A percentile compares a stretch with the other conserved stretches of the same genome.
Conservation (phyloP, 2,113 vertebrate genomes). For the Mixornis gularis region DNA sequence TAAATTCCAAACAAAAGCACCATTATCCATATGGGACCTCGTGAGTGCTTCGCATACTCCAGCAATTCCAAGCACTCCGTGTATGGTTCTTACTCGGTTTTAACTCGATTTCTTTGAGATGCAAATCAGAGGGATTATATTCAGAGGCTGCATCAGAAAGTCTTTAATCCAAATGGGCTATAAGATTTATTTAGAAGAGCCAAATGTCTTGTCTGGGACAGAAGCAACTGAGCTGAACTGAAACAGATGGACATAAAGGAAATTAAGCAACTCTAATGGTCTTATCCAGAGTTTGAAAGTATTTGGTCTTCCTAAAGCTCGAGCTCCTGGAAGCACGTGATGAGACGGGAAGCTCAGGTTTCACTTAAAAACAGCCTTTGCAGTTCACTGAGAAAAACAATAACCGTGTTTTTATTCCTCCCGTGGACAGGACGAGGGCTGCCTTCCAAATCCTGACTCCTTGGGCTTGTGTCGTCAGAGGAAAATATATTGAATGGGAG, state of each 20-base stretch:
- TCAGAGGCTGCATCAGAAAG: slow-evolving; percentile 37
- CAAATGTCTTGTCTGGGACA: slow-evolving; percentile 60
- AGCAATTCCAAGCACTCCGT: slow-evolving; percentile 1
- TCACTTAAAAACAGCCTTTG: slow-evolving; percentile 52
- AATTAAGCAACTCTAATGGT: slow-evolving; percentile 61
- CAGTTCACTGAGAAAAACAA: slow-evolving; percentile 41
- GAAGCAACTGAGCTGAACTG: slow-evolving; percentile 54
- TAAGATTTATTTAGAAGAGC: slow-evolving; percentile 58
- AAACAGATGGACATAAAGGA: slow-evolving; percentile 60
- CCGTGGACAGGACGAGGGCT: neutral
- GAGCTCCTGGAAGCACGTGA: slow-evolving; percentile 39
- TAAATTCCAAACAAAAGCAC: slow-evolving; percentile 30
- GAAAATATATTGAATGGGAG: neutral
- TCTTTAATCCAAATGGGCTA: slow-evolving; percentile 60
- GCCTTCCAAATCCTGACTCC: neutral
- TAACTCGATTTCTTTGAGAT: slow-evolving; percentile 58
- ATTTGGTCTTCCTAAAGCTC: slow-evolving; percentile 20
- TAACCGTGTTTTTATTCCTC: slow-evolving; percentile 13
- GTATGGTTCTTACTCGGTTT: slow-evolving; percentile 7
- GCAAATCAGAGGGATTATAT: slow-evolving; percentile 55
- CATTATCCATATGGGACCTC: slow-evolving; percentile 50
- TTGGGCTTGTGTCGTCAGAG: neutral
- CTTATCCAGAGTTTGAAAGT: slow-evolving; percentile 47
- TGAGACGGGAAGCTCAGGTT: slow-evolving; percentile 20
- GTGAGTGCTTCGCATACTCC: neutral